A percentile compares a stretch with the other conserved stretches of the same genome.
Conservation (phyloP, 2,113 vertebrate genomes). For the Hystrix brachyura region DNA sequence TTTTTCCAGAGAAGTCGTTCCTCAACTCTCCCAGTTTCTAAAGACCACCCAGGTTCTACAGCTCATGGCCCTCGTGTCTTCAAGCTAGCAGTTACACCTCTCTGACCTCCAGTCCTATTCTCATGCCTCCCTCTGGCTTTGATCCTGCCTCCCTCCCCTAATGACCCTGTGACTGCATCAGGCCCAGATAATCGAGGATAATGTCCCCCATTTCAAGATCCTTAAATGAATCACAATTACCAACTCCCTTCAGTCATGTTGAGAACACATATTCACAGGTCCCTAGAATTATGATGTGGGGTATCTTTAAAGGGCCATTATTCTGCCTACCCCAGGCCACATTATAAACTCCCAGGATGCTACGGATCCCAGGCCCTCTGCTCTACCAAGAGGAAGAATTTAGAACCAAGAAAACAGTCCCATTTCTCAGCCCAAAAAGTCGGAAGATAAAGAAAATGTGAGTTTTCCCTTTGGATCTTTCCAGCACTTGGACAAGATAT, state of each 20-base stretch:
- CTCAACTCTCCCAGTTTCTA: not conserved
- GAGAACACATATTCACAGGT: not conserved
- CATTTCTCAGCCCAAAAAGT: not conserved
- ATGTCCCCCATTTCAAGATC: not conserved
- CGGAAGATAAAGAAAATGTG: slow-evolving; percentile 18
- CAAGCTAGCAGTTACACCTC: not conserved
- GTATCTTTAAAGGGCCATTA: too few relatives aligned
- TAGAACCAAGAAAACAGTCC: not conserved
- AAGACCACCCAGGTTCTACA: not conserved
- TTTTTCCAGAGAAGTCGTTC: not conserved
- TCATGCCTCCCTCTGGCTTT: not conserved
- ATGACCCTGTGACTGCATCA: not conserved
- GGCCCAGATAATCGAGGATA: not conserved
- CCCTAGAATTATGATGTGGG: rapidly evolving
- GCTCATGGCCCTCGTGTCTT: not conserved
- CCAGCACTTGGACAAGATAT: not conserved
- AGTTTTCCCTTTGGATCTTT: not conserved
- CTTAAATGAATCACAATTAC: not conserved
- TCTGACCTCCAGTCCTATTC: not conserved
- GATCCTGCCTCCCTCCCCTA: not conserved
- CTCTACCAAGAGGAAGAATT: not conserved
- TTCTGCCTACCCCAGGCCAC: not conserved
- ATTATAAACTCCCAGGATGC: not conserved
- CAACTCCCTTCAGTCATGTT: not conserved
- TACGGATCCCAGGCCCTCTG: not conserved